phyloP scores from a whole-genome alignment of 2,888 invertebrate species.

The Blomia tropicalis region DNA sequence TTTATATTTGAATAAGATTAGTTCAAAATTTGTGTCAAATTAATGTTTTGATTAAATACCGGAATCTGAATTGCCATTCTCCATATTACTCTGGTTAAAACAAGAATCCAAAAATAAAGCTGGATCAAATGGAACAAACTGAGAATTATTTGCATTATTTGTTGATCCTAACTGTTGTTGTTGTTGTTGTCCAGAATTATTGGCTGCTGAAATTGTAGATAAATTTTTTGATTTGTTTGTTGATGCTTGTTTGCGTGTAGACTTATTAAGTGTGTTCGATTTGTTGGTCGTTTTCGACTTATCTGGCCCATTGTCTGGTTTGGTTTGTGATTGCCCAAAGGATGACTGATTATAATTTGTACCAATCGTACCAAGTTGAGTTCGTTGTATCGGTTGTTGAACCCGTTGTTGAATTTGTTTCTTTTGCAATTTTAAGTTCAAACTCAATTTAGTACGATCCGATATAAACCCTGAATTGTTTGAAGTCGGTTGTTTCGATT shows the following conservation, averaged over 20 bases:
- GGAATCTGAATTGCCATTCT: background rate
- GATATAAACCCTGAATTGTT: constrained; percentile 2
- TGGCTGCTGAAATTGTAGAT: background rate
- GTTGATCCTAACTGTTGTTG: too few relatives aligned
- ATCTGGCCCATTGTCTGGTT: background rate
- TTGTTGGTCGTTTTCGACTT: background rate
- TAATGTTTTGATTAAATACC: too few relatives aligned
- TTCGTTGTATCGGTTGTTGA: background rate
- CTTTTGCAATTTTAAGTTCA: constrained; percentile 9
- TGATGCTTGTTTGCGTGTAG: too few relatives aligned
- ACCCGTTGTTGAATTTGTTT: background rate
- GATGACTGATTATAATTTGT: background rate
- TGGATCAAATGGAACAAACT: background rate
- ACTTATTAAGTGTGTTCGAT: background rate
- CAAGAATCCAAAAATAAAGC: constrained; percentile 5
- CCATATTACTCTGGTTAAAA: background rate
- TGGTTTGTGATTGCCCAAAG: background rate
- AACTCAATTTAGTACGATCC: constrained; percentile 5
- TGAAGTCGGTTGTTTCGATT: background rate
- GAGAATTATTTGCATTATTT: background rate
- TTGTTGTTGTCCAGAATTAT: too few relatives aligned
- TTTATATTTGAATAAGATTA: too few relatives aligned
- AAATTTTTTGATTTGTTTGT: background rate
- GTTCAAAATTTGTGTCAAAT: too few relatives aligned
- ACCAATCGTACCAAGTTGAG: background rate